These are phyloP conservation scores for Meloidogyne exigua DNA, from an alignment of 1,140 invertebrate genomes.

Conservation along the genomic window DNA sequence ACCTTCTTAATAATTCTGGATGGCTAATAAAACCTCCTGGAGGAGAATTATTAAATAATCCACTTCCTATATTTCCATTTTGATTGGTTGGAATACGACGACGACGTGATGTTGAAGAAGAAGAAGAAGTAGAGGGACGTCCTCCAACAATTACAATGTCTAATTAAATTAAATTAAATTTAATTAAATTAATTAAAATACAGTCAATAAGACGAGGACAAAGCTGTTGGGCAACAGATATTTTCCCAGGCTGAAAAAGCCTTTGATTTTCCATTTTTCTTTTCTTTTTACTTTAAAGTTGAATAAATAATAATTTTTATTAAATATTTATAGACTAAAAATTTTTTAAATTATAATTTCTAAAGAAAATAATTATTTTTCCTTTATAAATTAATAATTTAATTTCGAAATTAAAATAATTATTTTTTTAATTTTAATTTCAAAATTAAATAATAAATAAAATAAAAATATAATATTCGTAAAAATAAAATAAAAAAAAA, in stretches of 20 bases:
- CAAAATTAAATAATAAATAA: not conserved
- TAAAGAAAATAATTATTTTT: not conserved
- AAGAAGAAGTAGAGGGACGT: conserved; percentile 70
- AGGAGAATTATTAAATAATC: conserved; percentile 16
- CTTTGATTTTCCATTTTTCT: conserved; percentile 11
- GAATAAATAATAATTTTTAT: not conserved
- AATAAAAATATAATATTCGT: not conserved
- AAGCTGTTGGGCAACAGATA: conserved; percentile 9
- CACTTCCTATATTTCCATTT: conserved; percentile 61
- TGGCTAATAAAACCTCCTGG: conserved; percentile 68
- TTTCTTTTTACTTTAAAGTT: no score
- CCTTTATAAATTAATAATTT: not conserved
- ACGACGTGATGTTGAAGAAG: conserved; percentile 22
- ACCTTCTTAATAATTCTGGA: conserved; percentile 81
- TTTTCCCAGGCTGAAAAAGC: conserved; percentile 22
- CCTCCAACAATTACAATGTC: conserved; percentile 85
- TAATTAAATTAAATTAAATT: not conserved
- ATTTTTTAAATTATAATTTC: not conserved
- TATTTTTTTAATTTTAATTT: not conserved
- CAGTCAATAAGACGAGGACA: conserved; percentile 24
- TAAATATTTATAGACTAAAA: not conserved
- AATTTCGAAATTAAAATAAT: not conserved
- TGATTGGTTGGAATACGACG: conserved; percentile 52
- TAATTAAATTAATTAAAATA: not conserved
- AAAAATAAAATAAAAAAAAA: not conserved